Conservation (phyloP, 2,888 invertebrate genomes). For the Tribolium freemani region DNA sequence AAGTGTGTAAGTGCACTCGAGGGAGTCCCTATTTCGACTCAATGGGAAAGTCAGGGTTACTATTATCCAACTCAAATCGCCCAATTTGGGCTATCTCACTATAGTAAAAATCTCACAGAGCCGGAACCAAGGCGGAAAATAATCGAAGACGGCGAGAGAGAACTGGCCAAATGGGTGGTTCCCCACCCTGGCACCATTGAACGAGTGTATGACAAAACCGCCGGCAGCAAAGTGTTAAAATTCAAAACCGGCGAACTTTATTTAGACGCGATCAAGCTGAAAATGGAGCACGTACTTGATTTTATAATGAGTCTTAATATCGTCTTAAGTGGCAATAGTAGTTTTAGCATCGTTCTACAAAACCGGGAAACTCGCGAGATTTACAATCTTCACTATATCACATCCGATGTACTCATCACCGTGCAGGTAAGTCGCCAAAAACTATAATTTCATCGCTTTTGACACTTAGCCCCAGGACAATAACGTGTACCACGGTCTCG, state of each 20-base stretch:
- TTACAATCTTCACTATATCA: conserved; percentile 87
- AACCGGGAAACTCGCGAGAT: conserved; percentile 83
- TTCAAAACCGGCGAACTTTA: conserved; percentile 81
- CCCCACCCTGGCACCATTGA: conserved; percentile 78
- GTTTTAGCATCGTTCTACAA: conserved; percentile 83
- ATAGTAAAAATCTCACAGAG: conserved; percentile 93
- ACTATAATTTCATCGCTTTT: not conserved
- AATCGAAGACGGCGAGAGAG: conserved; percentile 84
- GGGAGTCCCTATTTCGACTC: conserved; percentile 96
- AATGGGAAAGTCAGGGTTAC: conserved; percentile 96
- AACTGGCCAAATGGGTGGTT: conserved; percentile 78
- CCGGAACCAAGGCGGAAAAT: conserved; percentile 81
- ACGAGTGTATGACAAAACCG: conserved; percentile 73
- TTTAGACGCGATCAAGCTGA: conserved; percentile 78
- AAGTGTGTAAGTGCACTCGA: conserved; percentile 95
- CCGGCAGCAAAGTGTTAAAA: conserved; percentile 76
- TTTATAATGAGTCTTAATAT: conserved; percentile 84
- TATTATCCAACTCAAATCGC: conserved; percentile 99
- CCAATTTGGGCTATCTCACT: conserved; percentile 97
- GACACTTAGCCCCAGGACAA: conserved; percentile 71
- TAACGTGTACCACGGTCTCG: conserved; percentile 91
- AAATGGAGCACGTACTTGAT: conserved; percentile 78
- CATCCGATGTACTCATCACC: conserved; percentile 80
- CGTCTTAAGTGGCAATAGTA: conserved; percentile 83
- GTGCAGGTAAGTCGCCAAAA: conserved; percentile 73